Evolutionary conservation across 2,888 invertebrate species (phyloP), one percentile per base, ranked within the genome.

Genomic region (Reticulitermes lucifugus): DNA sequence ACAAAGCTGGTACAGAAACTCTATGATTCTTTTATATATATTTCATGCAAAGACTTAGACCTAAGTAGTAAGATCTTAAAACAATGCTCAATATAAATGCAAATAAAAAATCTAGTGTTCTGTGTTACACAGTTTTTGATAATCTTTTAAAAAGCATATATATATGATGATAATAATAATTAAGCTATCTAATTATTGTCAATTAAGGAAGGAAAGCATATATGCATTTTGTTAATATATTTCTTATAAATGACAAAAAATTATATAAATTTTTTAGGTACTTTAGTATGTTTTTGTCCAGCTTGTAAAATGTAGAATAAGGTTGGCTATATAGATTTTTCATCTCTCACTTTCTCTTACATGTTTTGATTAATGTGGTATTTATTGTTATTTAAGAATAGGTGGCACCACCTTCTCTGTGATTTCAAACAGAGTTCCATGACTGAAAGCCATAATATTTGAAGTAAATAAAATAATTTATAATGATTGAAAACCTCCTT

Each of bases 361-460:
- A 71, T 85, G 81, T 85, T 81, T 82, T 85, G 43, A 85, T 85
- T 85, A 81, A 65, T 85, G 85, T 85, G 85, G 81, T 82, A 85
- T 71, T 85, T 77, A 65, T 85, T 81, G 81, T 85, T 84, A 84
- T 84, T 84, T 84, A 83, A 83, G 46, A 46, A 70, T 41, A 84
- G 85, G 85, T 85, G 85, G 82, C 43, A 82, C 60, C 73, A 82
- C 84, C 85, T 80, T 55, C 79, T 51, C 46, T 81, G 81, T 81
- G 55, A 81, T 81, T 81, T 81, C 81, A 81, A 73, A 25, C 81
- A 81, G 82, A 82, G 82, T 35, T 75, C 85, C 85, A 85, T 85
- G 85, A 85, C 85, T 85, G 85, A 85, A 84, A 85, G 85, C 85
- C 85, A 85, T 85, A 85, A 25, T 85, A 82, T 82, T 85, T 85